Evolutionary conservation across 2,888 invertebrate species (phyloP).

Genomic region (Ennomos erosarius): DNA sequence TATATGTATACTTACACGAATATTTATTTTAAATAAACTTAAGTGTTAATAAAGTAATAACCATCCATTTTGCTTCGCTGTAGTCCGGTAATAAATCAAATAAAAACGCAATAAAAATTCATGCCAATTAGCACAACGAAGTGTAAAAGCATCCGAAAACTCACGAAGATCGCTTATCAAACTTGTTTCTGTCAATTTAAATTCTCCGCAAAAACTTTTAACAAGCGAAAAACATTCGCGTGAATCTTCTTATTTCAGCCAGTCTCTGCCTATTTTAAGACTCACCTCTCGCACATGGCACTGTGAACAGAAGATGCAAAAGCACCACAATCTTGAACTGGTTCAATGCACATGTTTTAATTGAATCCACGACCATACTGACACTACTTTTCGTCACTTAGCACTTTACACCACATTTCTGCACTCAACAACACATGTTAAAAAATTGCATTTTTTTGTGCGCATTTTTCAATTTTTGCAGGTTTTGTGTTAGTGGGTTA

Average conservation of each 20-base stretch:
- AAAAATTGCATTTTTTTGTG: slow-evolving; percentile 28
- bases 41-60: no score
- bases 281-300: slow-evolving; percentile 71
- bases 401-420: slow-evolving; percentile 62
- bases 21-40: no score
- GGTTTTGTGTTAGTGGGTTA: slow-evolving; percentile 25
- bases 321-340: slow-evolving; percentile 72
- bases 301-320: slow-evolving; percentile 72
- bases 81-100: not conserved
- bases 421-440: slow-evolving; percentile 16
- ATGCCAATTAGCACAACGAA: slow-evolving; percentile 26
- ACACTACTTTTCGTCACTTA: slow-evolving; percentile 67
- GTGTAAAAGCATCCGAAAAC: slow-evolving; percentile 27
- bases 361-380: slow-evolving; percentile 77
- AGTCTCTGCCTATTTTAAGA: slow-evolving; percentile 32
- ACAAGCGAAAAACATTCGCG: slow-evolving; percentile 14
- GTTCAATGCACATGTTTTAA: slow-evolving; percentile 74
- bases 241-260: slow-evolving; percentile 18
- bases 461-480: slow-evolving; percentile 27
- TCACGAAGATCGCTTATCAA: slow-evolving; percentile 32
- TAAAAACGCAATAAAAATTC: slow-evolving; percentile 8
- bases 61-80: no score
- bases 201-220: slow-evolving; percentile 28
- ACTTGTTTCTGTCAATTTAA: slow-evolving; percentile 36
- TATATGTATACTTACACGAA: no score